Base-by-base conservation (phyloP, 2,888 invertebrate genomes). In the Agelastica alni region DNA sequence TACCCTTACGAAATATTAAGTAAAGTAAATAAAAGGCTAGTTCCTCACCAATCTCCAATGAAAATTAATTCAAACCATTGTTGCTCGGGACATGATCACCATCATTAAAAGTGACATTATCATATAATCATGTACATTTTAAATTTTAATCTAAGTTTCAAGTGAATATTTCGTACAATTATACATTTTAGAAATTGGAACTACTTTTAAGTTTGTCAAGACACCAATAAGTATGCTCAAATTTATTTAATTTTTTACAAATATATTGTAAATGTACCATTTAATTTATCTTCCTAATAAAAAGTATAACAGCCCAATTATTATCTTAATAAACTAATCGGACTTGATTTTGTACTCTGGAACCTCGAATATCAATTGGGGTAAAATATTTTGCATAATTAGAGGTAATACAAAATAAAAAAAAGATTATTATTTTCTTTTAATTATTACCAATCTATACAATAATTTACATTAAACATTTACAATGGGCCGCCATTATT, bases 1-100 rank as follows among this genome's bases (percentile, higher is more conserved):
- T 78, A 73, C 65, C 76, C 79, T 2, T 87, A 87, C 71, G 80
- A 84, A 69, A 86, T 87, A 61, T 75, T 87, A 63, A 85, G 86
- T 69, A 83, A 83, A 73, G 51, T 72, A 6, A 78, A 78, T 61
- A 77, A 76, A 62, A 70, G 73, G 59, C 60, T 78, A 30, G 62
- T 64, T 3, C 57, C 64, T 17, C 54, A 62, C 14, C 47, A 39
- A 28, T 31, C 56, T 26, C 26, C 53, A 4, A 61, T 59, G 13
- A 66, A 64, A 12, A 1, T 20, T 1, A 20, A 39, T 12, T 39
- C 37, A 1, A 64, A 61, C 13, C 70, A 70, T 46, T 72, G 71
- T 48, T 72, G 72, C 58, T 65, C 70, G 16, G 71, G 71, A 6
- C 70, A 71, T 58, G 68, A 68, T 47, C 69, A 67, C 47, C 64